Evolutionary conservation across 2,888 invertebrate species (phyloP).

Genomic region (Tipula confusa): DNA sequence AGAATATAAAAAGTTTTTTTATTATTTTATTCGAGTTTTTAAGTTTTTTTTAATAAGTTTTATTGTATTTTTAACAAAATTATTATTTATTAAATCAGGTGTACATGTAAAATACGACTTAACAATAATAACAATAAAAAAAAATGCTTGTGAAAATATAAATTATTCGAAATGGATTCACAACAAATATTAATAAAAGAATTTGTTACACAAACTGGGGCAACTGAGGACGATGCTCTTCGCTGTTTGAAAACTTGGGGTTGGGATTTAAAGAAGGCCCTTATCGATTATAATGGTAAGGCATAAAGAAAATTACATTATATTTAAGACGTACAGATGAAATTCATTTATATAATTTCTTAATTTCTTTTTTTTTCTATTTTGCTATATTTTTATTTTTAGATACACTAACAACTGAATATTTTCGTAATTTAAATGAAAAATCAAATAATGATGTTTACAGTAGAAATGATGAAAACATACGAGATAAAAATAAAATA

Average conservation of each 20-base stretch:
- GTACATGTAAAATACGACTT: neutral
- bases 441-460: constrained; percentile 16
- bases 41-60: neutral
- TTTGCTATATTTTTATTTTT: constrained; percentile 28
- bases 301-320: neutral
- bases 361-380: constrained; percentile 17
- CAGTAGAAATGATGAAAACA: constrained; percentile 36
- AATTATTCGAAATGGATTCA: constrained; percentile 36
- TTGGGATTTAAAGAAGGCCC: constrained; percentile 38
- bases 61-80: neutral
- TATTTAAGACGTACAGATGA: neutral
- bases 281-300: constrained; percentile 39
- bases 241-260: constrained; percentile 38
- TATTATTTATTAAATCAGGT: neutral
- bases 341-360: neutral
- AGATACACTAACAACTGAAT: constrained; percentile 37
- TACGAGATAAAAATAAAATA: constrained; percentile 32
- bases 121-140: neutral
- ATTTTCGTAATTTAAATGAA: constrained; percentile 33
- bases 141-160: neutral
- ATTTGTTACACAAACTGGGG: constrained; percentile 38
- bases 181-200: constrained; percentile 36
- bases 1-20: neutral
- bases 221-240: constrained; percentile 37
- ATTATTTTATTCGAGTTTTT: neutral